phyloP scores from a whole-genome alignment of 2,113 vertebrate species.

The Pampusana beccarii region DNA sequence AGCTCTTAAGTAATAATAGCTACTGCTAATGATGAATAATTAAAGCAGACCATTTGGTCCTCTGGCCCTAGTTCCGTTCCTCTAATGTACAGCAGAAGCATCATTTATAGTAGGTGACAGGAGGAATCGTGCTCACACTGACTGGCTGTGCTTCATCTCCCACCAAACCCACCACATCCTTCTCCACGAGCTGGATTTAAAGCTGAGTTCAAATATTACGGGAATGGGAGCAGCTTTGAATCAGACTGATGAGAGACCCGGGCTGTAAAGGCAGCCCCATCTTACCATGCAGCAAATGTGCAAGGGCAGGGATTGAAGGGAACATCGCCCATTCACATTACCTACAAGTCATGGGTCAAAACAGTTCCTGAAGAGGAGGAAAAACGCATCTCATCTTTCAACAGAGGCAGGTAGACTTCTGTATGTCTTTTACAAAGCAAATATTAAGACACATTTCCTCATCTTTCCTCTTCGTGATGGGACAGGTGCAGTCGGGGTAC shows the following conservation, averaged over 20 bases:
- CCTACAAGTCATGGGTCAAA: neutral
- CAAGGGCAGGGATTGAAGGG: neutral
- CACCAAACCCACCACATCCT: neutral
- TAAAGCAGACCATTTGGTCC: neutral
- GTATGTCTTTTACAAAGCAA: neutral
- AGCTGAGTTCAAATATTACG: neutral
- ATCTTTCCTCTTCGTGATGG: neutral
- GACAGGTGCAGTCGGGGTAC: neutral
- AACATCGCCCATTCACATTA: rapidly evolving
- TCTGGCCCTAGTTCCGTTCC: neutral
- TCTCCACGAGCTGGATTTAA: neutral
- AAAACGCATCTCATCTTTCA: neutral
- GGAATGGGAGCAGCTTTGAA: neutral
- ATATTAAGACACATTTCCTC: neutral
- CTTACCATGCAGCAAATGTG: neutral
- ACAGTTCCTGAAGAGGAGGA: neutral
- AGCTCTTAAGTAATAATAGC: slow-evolving; percentile 15
- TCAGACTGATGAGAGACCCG: neutral
- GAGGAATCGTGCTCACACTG: neutral
- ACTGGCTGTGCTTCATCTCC: neutral
- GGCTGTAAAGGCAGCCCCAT: neutral
- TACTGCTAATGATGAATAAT: slow-evolving; percentile 20
- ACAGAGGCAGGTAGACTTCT: neutral
- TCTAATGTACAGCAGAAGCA: neutral
- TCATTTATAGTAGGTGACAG: neutral